Evolutionary conservation across 2,797 vertebrate genomes (phyloP).

Genomic region (Gymnothorax reevesii): DNA sequence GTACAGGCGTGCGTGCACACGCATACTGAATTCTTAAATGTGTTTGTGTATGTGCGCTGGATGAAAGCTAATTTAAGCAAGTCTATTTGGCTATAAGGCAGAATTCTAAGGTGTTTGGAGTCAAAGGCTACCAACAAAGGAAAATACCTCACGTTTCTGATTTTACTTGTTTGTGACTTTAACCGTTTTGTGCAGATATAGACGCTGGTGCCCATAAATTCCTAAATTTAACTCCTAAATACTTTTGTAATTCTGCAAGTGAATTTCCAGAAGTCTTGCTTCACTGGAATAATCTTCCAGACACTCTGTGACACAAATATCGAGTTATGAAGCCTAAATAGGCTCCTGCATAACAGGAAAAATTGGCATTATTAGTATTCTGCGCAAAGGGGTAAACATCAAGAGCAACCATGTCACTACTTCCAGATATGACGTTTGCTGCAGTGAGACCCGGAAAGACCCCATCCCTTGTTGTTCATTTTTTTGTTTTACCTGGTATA

Average conservation of each 20-base stretch:
- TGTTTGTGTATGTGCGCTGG: neutral
- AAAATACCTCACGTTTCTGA: neutral
- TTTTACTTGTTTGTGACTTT: neutral
- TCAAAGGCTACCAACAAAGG: neutral
- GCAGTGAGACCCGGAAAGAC: neutral
- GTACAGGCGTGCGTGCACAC: neutral
- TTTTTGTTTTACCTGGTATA: neutral
- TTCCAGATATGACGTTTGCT: neutral
- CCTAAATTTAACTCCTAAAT: no score
- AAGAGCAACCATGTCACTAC: neutral
- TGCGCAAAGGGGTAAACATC: neutral
- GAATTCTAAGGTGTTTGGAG: neutral
- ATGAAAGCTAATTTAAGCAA: neutral
- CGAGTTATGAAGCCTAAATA: no score
- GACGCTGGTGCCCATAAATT: no score
- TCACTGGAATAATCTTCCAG: no score
- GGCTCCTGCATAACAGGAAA: no score
- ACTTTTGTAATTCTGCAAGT: no score
- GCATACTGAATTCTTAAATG: neutral
- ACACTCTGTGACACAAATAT: no score
- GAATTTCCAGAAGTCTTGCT: no score
- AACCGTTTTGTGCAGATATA: no score
- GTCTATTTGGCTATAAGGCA: neutral
- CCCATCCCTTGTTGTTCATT: neutral
- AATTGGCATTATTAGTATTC: no score